Conservation (phyloP, 2,113 vertebrate species). For the Apodemus sylvaticus region DNA sequence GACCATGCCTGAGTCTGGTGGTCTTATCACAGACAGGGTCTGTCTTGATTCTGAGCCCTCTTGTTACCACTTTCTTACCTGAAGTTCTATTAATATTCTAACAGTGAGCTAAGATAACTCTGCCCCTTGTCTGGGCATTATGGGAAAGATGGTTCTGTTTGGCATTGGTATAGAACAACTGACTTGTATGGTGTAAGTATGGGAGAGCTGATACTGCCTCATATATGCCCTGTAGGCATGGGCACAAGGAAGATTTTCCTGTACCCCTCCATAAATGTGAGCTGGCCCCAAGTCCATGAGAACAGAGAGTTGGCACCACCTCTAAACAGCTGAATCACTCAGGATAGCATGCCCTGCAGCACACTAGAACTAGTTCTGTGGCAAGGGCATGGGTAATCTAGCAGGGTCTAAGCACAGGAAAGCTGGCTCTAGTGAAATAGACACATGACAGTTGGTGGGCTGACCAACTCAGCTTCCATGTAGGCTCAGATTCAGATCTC, state of each 20-base stretch:
- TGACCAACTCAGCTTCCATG: too few relatives aligned
- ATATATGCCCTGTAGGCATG: background rate
- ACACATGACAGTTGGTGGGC: too few relatives aligned
- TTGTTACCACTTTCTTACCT: background rate
- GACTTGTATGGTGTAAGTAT: background rate
- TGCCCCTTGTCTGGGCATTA: background rate
- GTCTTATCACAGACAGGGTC: rapidly evolving
- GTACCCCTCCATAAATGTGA: background rate
- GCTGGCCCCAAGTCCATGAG: background rate
- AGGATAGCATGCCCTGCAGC: too few relatives aligned
- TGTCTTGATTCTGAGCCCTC: background rate
- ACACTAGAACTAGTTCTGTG: too few relatives aligned
- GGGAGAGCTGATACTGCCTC: background rate
- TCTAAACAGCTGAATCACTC: background rate
- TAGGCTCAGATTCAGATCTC: too few relatives aligned
- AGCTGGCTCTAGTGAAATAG: too few relatives aligned
- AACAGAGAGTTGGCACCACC: background rate
- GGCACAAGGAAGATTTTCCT: background rate
- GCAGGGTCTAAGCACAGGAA: too few relatives aligned
- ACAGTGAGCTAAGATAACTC: background rate
- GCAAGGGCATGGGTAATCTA: too few relatives aligned
- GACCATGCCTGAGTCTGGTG: background rate
- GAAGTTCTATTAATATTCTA: background rate
- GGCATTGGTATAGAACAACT: background rate
- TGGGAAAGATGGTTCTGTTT: background rate